Percentiles rank a stretch among this genome's conserved stretches.
These are phyloP conservation scores for Lindbergichthys nudifrons DNA, from an alignment of 2,797 vertebrate species.

Conservation along the genomic window DNA sequence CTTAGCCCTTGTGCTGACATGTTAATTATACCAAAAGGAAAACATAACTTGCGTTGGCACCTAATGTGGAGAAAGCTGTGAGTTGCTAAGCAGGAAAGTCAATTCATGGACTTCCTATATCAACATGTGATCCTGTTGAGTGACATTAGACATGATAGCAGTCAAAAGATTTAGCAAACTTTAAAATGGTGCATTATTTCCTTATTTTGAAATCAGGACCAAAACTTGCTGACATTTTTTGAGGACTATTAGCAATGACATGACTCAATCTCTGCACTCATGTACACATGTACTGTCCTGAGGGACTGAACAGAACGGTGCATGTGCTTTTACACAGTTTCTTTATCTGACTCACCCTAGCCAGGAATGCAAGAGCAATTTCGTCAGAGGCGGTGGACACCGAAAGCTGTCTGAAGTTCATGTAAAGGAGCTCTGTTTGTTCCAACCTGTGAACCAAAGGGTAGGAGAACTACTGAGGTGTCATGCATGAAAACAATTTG, in stretches of 20 bases:
- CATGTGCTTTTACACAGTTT: constrained; percentile 1
- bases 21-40: constrained; percentile 74
- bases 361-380: constrained; percentile 73
- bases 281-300: not conserved
- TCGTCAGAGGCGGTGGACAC: constrained; percentile 65
- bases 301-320: constrained; percentile 22
- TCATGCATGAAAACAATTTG: constrained; percentile 30
- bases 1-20: constrained; percentile 67
- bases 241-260: not conserved
- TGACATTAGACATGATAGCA: constrained; percentile 12
- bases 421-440: constrained; percentile 73
- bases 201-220: not conserved
- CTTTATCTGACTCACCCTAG: constrained; percentile 65
- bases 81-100: constrained; percentile 54
- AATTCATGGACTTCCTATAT: constrained; percentile 39
- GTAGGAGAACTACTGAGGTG: constrained; percentile 58
- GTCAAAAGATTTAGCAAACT: constrained; percentile 11
- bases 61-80: constrained; percentile 54
- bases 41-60: constrained; percentile 66
- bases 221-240: not conserved
- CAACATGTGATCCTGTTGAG: constrained; percentile 25
- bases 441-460: constrained; percentile 67
- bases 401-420: constrained; percentile 83
- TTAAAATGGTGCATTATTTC: not conserved
- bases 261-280: not conserved